phyloP scores from a whole-genome alignment of 92 coral and sea anemone genomes.

The Umimayanthus chanpuru region DNA sequence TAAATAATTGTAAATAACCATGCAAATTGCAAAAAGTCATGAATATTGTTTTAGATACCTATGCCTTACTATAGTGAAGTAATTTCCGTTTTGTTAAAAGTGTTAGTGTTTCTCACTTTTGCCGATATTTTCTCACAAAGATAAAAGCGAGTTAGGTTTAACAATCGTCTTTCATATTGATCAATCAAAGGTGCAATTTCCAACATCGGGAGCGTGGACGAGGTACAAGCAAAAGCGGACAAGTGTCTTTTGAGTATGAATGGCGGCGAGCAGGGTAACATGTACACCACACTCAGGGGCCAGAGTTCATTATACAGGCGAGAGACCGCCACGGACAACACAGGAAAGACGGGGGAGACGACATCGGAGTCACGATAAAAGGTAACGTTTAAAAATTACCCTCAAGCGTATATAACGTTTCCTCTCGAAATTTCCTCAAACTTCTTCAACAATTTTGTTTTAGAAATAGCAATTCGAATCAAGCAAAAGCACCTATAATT shows the following conservation, averaged over 20 bases:
- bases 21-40: too few relatives aligned
- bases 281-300: conserved; percentile 3
- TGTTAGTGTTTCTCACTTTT: not conserved
- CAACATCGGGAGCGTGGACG: conserved; percentile 6
- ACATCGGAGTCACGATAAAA: not conserved
- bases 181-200: conserved; percentile 3
- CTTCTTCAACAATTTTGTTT: too few relatives aligned
- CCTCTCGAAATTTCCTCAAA: not conserved
- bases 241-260: not conserved
- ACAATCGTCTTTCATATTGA: not conserved
- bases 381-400: not conserved
- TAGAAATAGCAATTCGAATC: too few relatives aligned
- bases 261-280: not conserved
- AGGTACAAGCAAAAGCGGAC: not conserved
- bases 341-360: conserved; percentile 1
- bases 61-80: too few relatives aligned
- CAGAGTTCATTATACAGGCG: conserved; percentile 8
- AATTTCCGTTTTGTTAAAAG: too few relatives aligned
- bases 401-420: too few relatives aligned
- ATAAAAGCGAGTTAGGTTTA: not conserved
- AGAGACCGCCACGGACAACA: conserved; percentile 6
- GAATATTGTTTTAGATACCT: too few relatives aligned
- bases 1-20: too few relatives aligned
- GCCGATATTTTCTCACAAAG: not conserved
- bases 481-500: too few relatives aligned